These are phyloP conservation scores for Salvelinus alpinus DNA, from an alignment of 2,113 vertebrate genomes.

Conservation along the genomic window DNA sequence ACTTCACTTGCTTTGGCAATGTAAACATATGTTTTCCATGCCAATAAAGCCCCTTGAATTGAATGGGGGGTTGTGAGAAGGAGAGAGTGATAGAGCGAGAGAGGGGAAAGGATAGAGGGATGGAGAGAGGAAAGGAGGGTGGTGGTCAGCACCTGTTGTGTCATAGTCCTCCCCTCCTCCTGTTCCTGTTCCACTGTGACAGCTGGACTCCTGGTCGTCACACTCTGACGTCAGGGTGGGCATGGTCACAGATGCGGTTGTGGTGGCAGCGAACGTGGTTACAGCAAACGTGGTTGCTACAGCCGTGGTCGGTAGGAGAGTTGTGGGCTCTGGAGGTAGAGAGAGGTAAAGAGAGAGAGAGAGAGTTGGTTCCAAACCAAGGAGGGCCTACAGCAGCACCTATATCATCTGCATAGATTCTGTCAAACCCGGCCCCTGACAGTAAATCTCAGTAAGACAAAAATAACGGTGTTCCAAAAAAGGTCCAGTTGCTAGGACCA, in stretches of 20 bases:
- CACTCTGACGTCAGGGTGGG: slow-evolving; percentile 76
- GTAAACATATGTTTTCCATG: too few relatives aligned
- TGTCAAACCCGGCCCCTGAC: too few relatives aligned
- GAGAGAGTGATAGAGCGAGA: too few relatives aligned
- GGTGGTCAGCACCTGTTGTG: slow-evolving; percentile 76
- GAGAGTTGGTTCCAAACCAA: neutral
- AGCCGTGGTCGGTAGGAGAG: neutral
- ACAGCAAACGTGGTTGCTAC: neutral
- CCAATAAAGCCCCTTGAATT: too few relatives aligned
- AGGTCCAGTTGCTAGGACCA: too few relatives aligned
- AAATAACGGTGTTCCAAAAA: too few relatives aligned
- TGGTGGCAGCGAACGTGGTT: slow-evolving; percentile 43
- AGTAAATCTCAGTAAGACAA: too few relatives aligned
- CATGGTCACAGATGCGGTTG: slow-evolving; percentile 58
- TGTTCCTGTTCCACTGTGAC: slow-evolving; percentile 71
- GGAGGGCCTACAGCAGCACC: too few relatives aligned
- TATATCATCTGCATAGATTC: too few relatives aligned
- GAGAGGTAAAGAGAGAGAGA: neutral
- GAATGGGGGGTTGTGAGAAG: too few relatives aligned
- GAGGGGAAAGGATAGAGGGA: neutral
- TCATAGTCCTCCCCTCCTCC: slow-evolving; percentile 78
- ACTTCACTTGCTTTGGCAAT: too few relatives aligned
- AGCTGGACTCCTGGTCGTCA: slow-evolving; percentile 79
- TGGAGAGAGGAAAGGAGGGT: neutral
- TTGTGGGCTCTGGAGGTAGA: neutral